Evolutionary conservation across 2,797 vertebrate species (phyloP).

Genomic region (Lepilemur septentrionalis): DNA sequence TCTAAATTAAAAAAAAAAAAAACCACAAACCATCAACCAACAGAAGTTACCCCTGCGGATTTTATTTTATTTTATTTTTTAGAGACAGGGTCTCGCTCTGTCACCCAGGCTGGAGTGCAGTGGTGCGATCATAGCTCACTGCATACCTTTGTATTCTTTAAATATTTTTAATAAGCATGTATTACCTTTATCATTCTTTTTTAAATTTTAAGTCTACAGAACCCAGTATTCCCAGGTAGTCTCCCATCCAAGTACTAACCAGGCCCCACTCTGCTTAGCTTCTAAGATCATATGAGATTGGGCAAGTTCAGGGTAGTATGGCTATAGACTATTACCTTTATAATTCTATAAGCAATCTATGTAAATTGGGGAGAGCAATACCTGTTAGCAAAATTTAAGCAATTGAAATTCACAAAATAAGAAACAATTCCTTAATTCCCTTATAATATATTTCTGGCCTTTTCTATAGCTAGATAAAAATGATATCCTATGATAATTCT

Average conservation of each 20-base stretch:
- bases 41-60: not conserved
- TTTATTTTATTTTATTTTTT: not conserved
- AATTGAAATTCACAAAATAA: constrained; percentile 15
- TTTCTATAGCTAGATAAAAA: not conserved
- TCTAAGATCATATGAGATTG: too few relatives aligned
- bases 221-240: too few relatives aligned
- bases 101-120: not conserved
- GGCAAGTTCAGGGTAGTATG: too few relatives aligned
- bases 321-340: not conserved
- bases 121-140: not conserved
- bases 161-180: not conserved
- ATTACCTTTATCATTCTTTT: not conserved
- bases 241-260: too few relatives aligned
- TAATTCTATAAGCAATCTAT: not conserved
- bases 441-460: not conserved
- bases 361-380: not conserved
- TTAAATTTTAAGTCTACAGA: too few relatives aligned
- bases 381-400: not conserved
- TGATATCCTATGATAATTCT: not conserved
- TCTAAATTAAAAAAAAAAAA: not conserved
- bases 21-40: not conserved
- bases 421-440: not conserved
- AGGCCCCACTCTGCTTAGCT: too few relatives aligned
- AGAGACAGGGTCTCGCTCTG: not conserved
- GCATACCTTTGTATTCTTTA: not conserved